Evolutionary conservation across 1,140 invertebrate species (phyloP).

Genomic region (Melanaphis sacchari): DNA sequence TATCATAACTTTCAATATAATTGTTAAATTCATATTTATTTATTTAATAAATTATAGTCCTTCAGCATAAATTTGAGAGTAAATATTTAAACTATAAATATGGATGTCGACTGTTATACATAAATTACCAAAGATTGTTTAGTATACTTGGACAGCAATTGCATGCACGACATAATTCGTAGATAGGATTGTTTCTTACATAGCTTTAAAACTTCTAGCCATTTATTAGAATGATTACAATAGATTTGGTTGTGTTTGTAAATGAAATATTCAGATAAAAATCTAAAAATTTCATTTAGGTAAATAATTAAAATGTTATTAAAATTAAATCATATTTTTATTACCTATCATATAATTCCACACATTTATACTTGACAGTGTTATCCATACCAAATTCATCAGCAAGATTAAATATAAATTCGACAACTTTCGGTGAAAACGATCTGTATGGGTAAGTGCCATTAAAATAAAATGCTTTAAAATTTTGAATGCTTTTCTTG

Average conservation of each 20-base stretch:
- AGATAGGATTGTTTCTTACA: not conserved
- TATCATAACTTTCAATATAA: not conserved
- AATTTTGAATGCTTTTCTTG: not conserved
- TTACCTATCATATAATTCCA: constrained; percentile 30
- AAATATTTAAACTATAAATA: not conserved
- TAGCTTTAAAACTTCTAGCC: not conserved
- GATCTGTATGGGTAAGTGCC: not conserved
- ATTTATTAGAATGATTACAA: not conserved
- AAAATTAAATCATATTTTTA: not conserved
- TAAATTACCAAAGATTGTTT: not conserved
- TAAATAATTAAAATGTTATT: not conserved
- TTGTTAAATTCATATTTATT: not conserved
- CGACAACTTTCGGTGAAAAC: not conserved
- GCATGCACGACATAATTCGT: constrained; percentile 19
- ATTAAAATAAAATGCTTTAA: not conserved
- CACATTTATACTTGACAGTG: not conserved
- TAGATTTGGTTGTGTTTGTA: not conserved
- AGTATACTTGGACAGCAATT: constrained; percentile 10
- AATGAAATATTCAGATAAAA: constrained; percentile 29
- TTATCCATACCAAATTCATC: not conserved
- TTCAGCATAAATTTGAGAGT: not conserved
- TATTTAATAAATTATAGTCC: not conserved
- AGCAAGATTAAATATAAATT: constrained; percentile 30
- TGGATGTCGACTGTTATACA: not conserved
- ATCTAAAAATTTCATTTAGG: not conserved